Percentiles rank a stretch among this genome's conserved stretches.
Evolutionary conservation across 1,140 invertebrate genomes (phyloP).

Genomic region (Penaeus indicus): DNA sequence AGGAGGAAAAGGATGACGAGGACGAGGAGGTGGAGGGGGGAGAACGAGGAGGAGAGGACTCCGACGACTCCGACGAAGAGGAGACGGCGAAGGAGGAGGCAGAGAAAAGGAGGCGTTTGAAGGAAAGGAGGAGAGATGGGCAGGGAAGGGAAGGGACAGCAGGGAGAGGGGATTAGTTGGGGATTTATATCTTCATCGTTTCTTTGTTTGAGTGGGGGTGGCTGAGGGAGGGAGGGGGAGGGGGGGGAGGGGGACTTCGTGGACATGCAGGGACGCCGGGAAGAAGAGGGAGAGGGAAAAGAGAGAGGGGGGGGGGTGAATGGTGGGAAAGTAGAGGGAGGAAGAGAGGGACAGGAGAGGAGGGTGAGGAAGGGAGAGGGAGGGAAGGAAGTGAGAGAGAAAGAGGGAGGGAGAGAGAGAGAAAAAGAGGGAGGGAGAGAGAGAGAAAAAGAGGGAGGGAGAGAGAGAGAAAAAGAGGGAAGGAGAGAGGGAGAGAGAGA

Average conservation of each 20-base stretch:
- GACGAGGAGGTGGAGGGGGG: neutral
- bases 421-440: neutral
- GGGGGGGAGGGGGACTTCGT: neutral
- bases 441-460: neutral
- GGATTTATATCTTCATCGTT: constrained; percentile 29
- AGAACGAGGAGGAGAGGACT: no score
- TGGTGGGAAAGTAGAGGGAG: neutral
- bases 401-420: neutral
- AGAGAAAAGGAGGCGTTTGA: neutral
- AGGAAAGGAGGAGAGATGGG: neutral
- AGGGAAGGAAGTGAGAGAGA: neutral
- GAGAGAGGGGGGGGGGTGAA: neutral
- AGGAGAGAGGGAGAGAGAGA: neutral
- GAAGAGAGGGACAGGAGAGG: no score
- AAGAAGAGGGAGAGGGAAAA: neutral
- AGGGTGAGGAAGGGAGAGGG: no score
- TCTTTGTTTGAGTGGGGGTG: constrained; percentile 12
- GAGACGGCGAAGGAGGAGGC: neutral
- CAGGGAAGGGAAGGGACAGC: neutral
- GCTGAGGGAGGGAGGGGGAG: neutral
- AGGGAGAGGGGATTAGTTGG: neutral
- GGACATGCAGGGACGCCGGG: neutral
- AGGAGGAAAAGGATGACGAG: neutral
- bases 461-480: neutral
- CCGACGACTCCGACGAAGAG: neutral